Conservation (phyloP, 2,113 vertebrate genomes). For the Muntiacus reevesi region DNA sequence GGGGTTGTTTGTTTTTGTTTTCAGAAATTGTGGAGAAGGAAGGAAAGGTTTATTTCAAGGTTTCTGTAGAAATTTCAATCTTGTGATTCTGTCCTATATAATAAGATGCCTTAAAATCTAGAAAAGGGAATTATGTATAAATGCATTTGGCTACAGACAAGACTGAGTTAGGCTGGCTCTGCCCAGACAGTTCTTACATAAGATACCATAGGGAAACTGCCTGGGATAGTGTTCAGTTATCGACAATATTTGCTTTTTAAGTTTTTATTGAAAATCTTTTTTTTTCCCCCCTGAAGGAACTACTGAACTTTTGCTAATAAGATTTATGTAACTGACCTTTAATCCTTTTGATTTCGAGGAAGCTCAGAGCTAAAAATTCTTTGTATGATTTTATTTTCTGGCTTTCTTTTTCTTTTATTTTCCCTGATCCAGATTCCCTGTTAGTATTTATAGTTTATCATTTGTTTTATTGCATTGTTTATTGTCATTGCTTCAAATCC, state of each 20-base stretch:
- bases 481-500: neutral
- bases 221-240: neutral
- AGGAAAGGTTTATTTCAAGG: neutral
- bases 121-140: neutral
- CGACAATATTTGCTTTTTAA: slow-evolving; percentile 8
- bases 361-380: neutral
- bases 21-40: neutral
- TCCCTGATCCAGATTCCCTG: neutral
- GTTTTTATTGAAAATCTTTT: neutral
- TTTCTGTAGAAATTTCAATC: neutral
- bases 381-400: slow-evolving; percentile 10
- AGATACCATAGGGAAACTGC: neutral
- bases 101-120: neutral
- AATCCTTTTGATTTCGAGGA: neutral
- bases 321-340: neutral
- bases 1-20: neutral
- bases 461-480: slow-evolving; percentile 13
- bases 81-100: neutral
- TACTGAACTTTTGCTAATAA: neutral
- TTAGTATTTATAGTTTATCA: neutral
- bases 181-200: neutral
- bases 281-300: neutral
- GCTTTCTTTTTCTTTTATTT: slow-evolving; percentile 32
- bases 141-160: neutral
- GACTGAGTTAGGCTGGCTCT: neutral